Conservation (phyloP, 2,113 vertebrate species). For the Dromiciops gliroides region DNA sequence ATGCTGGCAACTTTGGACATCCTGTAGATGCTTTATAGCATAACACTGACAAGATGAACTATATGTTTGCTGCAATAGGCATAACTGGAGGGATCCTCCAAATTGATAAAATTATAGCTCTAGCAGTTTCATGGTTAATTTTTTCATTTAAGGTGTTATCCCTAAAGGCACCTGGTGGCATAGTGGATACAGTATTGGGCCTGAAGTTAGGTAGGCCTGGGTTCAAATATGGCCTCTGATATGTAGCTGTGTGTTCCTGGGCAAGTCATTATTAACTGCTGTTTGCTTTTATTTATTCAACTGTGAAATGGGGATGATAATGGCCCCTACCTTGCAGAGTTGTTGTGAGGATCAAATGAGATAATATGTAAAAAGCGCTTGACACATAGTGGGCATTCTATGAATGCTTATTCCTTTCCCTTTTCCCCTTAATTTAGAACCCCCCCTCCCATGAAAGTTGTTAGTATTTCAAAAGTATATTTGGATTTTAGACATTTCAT, state of each 20-base stretch:
- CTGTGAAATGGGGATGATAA: background rate
- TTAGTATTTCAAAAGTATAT: background rate
- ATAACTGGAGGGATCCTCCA: background rate
- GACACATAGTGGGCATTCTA: background rate
- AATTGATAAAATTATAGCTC: background rate
- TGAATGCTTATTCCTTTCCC: background rate
- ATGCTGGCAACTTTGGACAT: background rate
- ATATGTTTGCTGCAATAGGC: background rate
- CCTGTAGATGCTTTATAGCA: background rate
- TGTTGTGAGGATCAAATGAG: background rate
- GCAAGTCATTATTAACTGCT: no score
- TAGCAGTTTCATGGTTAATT: background rate
- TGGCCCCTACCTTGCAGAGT: background rate
- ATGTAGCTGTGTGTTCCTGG: background rate
- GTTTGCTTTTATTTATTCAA: no score
- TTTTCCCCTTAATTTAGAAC: background rate
- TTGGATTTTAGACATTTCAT: background rate
- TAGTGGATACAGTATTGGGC: background rate
- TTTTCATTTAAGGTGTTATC: background rate
- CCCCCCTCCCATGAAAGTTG: background rate
- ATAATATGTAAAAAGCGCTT: background rate
- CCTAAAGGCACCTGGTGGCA: background rate
- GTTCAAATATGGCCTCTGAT: background rate
- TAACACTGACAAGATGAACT: background rate
- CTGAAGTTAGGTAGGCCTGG: background rate